Evolutionary conservation across 2,797 vertebrate genomes (phyloP).

Genomic region (Hylomyscus alleni): DNA sequence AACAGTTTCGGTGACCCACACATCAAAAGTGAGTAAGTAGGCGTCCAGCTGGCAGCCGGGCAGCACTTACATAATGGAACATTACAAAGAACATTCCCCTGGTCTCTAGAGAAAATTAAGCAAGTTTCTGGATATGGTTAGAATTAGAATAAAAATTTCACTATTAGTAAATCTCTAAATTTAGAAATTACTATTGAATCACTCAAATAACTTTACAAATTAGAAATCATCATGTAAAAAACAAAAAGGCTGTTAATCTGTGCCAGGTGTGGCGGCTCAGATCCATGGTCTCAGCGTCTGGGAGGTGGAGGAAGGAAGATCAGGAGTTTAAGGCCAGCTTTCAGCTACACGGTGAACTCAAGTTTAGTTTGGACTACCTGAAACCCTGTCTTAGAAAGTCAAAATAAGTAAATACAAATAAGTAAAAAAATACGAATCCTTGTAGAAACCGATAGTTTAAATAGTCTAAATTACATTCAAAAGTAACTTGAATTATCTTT

Average conservation of each 20-base stretch:
- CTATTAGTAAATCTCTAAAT: conserved; percentile 52
- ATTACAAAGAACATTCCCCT: conserved; percentile 9
- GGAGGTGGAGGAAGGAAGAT: neutral
- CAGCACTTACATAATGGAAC: conserved; percentile 64
- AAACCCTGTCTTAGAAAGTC: neutral
- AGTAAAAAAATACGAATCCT: neutral
- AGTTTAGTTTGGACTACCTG: neutral
- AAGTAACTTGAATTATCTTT: neutral
- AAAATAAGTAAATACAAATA: neutral
- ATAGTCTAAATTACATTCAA: neutral
- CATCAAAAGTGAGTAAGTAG: conserved; percentile 37
- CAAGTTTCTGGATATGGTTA: conserved; percentile 45
- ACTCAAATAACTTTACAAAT: conserved; percentile 47
- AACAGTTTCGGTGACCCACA: conserved; percentile 75
- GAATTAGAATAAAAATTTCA: conserved; percentile 54
- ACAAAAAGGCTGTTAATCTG: neutral
- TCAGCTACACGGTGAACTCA: neutral
- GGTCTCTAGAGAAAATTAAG: conserved; percentile 63
- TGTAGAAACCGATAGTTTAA: conserved; percentile 29
- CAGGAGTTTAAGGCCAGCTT: neutral
- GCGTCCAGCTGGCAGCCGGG: conserved; percentile 42
- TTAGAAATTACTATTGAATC: conserved; percentile 57
- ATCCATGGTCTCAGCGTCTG: neutral
- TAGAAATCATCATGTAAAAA: conserved; percentile 50
- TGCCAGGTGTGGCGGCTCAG: neutral